phyloP scores from a whole-genome alignment of 2,888 invertebrate species.

The Rhodophaea formosa region DNA sequence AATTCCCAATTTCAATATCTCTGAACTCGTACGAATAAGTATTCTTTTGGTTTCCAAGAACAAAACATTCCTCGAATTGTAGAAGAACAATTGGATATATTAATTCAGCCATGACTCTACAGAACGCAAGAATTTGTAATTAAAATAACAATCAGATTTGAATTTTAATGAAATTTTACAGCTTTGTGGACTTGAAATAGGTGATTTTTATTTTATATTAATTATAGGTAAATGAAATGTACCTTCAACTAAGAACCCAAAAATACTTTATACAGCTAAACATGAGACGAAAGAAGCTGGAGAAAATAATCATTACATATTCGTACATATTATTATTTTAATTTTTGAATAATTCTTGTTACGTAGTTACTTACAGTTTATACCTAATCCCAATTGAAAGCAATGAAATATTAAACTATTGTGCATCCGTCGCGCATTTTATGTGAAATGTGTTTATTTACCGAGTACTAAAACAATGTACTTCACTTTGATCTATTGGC shows the following conservation, averaged over 20 bases:
- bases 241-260: too few species aligned
- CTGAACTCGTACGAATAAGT: not conserved
- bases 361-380: not conserved
- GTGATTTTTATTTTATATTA: not conserved
- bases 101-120: not conserved
- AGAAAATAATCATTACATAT: not conserved
- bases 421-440: slow-evolving; percentile 25
- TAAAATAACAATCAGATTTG: not conserved
- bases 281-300: not conserved
- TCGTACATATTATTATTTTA: too few species aligned
- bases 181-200: not conserved
- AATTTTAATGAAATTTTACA: not conserved
- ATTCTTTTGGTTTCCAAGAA: not conserved
- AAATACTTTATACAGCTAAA: too few species aligned
- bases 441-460: slow-evolving; percentile 31
- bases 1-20: not conserved
- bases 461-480: slow-evolving; percentile 31
- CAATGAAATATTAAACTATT: slow-evolving; percentile 16
- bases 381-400: not conserved
- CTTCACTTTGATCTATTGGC: slow-evolving; percentile 43
- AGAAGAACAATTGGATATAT: not conserved
- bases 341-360: not conserved
- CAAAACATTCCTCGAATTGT: not conserved
- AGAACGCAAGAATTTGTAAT: not conserved
- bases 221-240: not conserved